phyloP scores from a whole-genome alignment of 2,888 invertebrate genomes.

The Zhuqinia jingwanae region DNA sequence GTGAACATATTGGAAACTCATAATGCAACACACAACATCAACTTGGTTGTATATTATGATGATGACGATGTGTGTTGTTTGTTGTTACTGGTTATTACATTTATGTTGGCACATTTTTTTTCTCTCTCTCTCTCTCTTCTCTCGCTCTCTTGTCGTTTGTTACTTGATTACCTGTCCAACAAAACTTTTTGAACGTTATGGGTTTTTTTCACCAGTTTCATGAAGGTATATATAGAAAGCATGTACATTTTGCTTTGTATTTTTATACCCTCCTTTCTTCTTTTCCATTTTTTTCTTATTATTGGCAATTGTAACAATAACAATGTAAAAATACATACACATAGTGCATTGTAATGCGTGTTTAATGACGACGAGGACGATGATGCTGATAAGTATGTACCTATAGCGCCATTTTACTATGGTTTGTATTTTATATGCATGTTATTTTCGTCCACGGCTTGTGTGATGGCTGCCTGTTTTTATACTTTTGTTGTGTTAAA shows the following conservation, averaged over 20 bases:
- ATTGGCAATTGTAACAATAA: background rate
- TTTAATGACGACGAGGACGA: background rate
- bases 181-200: slow-evolving; percentile 7
- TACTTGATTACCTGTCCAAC: slow-evolving; percentile 55
- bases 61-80: background rate
- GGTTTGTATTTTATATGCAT: background rate
- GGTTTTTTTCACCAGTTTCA: background rate
- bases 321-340: background rate
- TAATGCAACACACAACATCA: background rate
- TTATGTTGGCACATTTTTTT: background rate
- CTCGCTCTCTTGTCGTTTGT: slow-evolving; percentile 6
- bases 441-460: background rate
- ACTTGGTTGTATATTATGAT: background rate
- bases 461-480: background rate
- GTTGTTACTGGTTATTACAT: background rate
- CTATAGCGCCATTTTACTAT: background rate
- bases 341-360: background rate
- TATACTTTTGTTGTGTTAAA: background rate
- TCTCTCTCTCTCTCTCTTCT: background rate
- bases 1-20: slow-evolving; percentile 52
- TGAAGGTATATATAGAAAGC: background rate
- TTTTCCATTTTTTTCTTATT: background rate
- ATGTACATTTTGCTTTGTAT: no score
- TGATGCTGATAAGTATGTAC: background rate
- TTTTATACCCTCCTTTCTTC: background rate